Evolutionary conservation across 2,888 invertebrate genomes (phyloP), one percentile per base, ranked within the genome.

Genomic region (Mechanitis mazaeus): DNA sequence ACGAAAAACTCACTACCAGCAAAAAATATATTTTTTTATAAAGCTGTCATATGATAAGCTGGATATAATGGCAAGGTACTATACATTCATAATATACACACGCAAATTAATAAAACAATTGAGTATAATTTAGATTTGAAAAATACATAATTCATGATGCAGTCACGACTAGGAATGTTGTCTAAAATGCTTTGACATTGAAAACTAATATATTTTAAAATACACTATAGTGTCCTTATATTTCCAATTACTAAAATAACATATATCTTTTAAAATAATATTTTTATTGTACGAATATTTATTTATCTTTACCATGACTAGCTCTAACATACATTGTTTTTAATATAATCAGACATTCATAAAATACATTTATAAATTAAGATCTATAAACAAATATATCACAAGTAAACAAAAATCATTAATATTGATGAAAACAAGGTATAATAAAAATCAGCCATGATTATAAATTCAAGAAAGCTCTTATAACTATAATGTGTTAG

Each of bases 131-230:
- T 28, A 54, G 35, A 58, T 53, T 54, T 33, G 45, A 54, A 50
- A 7, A 9, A 20, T 31, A 31, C 11, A 9, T 9, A 50, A 31
- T 3, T 28, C n/a, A 31, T 50, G 28, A 31, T 50, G 5, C 28
- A 54, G 57, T 33, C 61, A 69, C 66, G 72, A 76, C 76, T 78
- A 80, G 83, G 83, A 83, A 83, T 83, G 80, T 79, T 71, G 76
- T 73, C 63, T 53, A 28, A 50, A 50, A 50, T 50, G 50, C 50
- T 31, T n/a, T 9, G 7, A 31, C n/a, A 47, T 28, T 20, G 47
- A 47, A n/a, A 20, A 47, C 1, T 47, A 50, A 50, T 28, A 31
- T 50, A 50, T 50, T 50, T 50, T 50, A 9, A 9, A 50, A 50
- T 63, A 59, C 68, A 73, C 54, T 57, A 42, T 9, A 35, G 4